A percentile compares a stretch with the other conserved stretches of the same genome.
These are phyloP conservation scores for Drosophila fuyamai DNA, from an alignment of 1,140 invertebrate species.

Conservation along the genomic window DNA sequence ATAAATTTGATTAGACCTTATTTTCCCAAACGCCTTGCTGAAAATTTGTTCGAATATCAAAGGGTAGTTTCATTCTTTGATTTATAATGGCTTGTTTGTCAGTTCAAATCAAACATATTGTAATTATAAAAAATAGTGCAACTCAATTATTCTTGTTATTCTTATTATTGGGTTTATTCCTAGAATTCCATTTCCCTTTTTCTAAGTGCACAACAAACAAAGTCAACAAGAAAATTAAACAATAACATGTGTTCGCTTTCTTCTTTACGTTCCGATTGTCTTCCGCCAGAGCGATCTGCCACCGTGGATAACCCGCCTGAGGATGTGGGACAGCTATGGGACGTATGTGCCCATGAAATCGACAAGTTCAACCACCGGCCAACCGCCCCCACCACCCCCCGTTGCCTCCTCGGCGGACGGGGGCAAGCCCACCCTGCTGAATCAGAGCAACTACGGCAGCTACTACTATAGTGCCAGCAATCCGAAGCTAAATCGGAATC, in stretches of 20 bases:
- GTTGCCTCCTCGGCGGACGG: constrained; percentile 74
- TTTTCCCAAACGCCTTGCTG: no score
- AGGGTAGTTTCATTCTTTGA: no score
- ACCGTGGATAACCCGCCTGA: constrained; percentile 86
- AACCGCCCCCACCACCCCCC: constrained; percentile 76
- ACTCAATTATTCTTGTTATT: no score
- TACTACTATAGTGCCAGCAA: constrained; percentile 84
- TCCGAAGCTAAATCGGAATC: constrained; percentile 77
- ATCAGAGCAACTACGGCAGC: constrained; percentile 73
- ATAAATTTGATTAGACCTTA: no score
- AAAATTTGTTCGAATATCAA: no score
- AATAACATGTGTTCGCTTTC: constrained; percentile 41
- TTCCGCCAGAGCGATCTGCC: constrained; percentile 74
- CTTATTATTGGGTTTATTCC: no score
- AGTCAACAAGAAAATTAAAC: constrained; percentile 67
- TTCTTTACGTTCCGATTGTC: constrained; percentile 3
- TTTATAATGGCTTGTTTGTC: no score
- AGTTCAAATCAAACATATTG: no score
- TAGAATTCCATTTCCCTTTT: constrained; percentile 1
- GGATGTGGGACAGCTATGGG: constrained; percentile 87
- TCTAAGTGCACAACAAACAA: constrained; percentile 37
- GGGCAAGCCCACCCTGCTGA: constrained; percentile 68
- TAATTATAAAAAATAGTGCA: no score
- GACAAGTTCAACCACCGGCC: constrained; percentile 76
- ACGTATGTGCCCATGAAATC: constrained; percentile 81